Evolutionary conservation across 1,140 invertebrate genomes (phyloP).

Genomic region (Cydia amplana): DNA sequence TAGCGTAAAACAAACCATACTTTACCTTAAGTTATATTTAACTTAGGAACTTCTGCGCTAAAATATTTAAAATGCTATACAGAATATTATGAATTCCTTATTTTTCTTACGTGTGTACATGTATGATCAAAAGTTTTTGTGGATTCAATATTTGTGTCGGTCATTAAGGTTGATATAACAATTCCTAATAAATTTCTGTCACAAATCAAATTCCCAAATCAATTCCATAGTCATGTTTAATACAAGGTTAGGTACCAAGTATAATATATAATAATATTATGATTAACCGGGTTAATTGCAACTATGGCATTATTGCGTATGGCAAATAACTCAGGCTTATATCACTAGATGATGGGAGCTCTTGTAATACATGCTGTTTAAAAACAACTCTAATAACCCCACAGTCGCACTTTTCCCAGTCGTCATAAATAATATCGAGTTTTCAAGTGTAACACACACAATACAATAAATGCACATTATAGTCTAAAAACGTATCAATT

Average conservation of each 20-base stretch:
- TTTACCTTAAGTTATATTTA: background rate
- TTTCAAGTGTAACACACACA: conserved; percentile 1
- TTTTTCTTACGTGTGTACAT: background rate
- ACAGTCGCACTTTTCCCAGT: no score
- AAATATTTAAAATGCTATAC: conserved; percentile 9
- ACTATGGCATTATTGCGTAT: background rate
- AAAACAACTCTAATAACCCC: no score
- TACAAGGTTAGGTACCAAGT: background rate
- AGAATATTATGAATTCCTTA: background rate
- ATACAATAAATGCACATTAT: conserved; percentile 21
- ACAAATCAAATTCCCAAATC: background rate
- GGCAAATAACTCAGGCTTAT: no score
- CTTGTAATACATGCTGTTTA: no score
- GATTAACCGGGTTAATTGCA: no score
- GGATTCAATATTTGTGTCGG: no score
- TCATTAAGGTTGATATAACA: background rate
- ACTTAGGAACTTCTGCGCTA: conserved; percentile 20
- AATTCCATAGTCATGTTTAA: background rate
- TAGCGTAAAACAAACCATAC: background rate
- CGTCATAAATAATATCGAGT: no score
- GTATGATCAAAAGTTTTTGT: no score
- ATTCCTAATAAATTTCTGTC: background rate
- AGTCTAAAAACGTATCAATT: background rate
- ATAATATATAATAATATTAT: no score
- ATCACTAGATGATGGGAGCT: no score